Percentiles rank a stretch among this genome's conserved stretches.
phyloP scores from a whole-genome alignment of 2,113 vertebrate species.

The Corythaeola cristata region DNA sequence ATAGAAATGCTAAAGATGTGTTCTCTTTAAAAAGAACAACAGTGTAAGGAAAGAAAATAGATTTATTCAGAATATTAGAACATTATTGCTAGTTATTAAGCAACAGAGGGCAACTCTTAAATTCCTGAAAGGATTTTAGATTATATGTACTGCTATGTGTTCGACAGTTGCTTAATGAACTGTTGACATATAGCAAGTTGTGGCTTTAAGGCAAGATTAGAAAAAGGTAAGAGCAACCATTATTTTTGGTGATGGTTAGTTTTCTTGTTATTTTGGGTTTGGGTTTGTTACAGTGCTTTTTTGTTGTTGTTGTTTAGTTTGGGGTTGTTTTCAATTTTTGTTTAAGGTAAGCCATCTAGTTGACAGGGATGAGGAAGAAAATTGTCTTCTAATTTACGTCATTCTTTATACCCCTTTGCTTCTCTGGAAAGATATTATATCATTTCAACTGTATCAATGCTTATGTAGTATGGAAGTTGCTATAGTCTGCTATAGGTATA shows the following conservation, averaged over 20 bases:
- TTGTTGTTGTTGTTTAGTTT: neutral
- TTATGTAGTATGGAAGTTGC: neutral
- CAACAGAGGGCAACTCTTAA: neutral
- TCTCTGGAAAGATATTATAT: neutral
- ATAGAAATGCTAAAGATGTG: neutral
- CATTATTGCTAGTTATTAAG: neutral
- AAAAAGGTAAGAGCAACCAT: neutral
- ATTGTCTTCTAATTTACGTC: neutral
- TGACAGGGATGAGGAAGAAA: neutral
- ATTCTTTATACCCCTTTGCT: neutral
- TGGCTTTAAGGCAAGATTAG: neutral
- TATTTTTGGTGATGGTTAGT: neutral
- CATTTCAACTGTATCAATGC: neutral
- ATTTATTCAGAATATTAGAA: neutral
- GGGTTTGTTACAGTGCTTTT: rapidly evolving
- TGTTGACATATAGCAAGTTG: neutral
- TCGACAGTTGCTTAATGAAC: neutral
- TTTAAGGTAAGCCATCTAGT: neutral
- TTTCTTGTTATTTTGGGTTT: neutral
- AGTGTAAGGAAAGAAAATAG: neutral
- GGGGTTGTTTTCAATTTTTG: neutral
- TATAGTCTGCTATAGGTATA: neutral
- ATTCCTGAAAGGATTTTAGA: neutral
- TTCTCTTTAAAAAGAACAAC: neutral
- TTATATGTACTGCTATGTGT: neutral